Percentiles rank a stretch among this genome's conserved stretches.
phyloP scores from a whole-genome alignment of 1,140 invertebrate genomes.

The Wasmannia auropunctata region DNA sequence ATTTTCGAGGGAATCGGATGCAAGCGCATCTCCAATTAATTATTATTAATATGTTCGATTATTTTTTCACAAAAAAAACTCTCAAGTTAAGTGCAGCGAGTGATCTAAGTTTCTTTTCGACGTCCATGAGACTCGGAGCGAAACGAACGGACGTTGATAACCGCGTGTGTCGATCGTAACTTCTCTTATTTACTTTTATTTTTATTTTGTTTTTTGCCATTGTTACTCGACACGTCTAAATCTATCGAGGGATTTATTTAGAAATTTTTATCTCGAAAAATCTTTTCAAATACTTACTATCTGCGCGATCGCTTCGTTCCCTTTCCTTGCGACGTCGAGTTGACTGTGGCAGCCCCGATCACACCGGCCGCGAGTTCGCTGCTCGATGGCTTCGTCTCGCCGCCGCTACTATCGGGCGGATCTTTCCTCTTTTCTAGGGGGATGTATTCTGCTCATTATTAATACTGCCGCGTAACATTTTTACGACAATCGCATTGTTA shows the following conservation, averaged over 20 bases:
- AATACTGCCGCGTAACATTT: conserved; percentile 63
- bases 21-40: background rate
- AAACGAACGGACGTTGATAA: background rate
- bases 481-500: background rate
- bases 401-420: conserved; percentile 88
- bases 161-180: background rate
- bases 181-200: background rate
- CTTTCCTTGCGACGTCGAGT: conserved; percentile 87
- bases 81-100: background rate
- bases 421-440: conserved; percentile 95
- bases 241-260: background rate
- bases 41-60: background rate
- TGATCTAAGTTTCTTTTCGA: background rate
- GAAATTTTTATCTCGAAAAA: background rate
- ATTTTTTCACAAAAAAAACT: background rate
- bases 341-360: conserved; percentile 86
- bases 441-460: conserved; percentile 84
- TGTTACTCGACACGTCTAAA: background rate
- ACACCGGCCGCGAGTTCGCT: conserved; percentile 84
- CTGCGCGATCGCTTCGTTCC: conserved; percentile 90
- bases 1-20: background rate
- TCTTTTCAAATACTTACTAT: conserved; percentile 88
- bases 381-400: conserved; percentile 91
- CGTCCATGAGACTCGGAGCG: background rate
- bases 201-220: background rate